Evolutionary conservation across 2,888 invertebrate genomes (phyloP), one percentile per base, ranked within the genome.

Genomic region (Cephonodes hylas): DNA sequence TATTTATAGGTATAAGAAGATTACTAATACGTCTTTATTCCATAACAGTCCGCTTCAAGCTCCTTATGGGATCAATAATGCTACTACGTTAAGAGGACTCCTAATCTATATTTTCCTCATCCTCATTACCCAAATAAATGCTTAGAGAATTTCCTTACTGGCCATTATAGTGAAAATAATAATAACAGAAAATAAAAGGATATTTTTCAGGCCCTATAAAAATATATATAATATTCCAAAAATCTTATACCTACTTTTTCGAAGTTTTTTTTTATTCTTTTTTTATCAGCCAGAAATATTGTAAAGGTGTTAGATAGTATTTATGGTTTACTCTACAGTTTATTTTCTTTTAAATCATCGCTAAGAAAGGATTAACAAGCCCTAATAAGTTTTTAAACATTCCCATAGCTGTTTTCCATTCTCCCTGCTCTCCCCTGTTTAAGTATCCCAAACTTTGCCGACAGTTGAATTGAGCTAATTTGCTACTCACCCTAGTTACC

Each of bases 391-490:
- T 45, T 5, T 3, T 18, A n/a, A 8, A 15, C 10, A 53, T 31
- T 53, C 27, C 3, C 27, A 53, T 27, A 53, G 53, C 18, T 8
- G 27, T n/a, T 22, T 22, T 27, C 53, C 27, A 4, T 18, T 18
- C 27, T 4, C 53, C 25, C 46, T 27, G 0, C 3, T 18, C 53
- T 53, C 27, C 34, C 59, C 46, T 38, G 22, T 59, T 34, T 59
- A 59, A 18, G 48, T 60, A 38, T 18, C 25, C 18, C 42, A 42
- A 60, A 60, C 42, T 60, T 60, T 27, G 13, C 18, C 53, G 42
- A 53, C 25, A 42, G 18, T 42, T 42, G 27, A 60, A 60, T 53
- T 20, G 27, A 42, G 48, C 53, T 53, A 60, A 53, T 60, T 60
- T 53, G 23, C 31, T 3, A 42, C 25, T 48, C 38, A 22, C 23